Conservation (phyloP, 2,797 vertebrate species). For the Enteromius paludinosus region DNA sequence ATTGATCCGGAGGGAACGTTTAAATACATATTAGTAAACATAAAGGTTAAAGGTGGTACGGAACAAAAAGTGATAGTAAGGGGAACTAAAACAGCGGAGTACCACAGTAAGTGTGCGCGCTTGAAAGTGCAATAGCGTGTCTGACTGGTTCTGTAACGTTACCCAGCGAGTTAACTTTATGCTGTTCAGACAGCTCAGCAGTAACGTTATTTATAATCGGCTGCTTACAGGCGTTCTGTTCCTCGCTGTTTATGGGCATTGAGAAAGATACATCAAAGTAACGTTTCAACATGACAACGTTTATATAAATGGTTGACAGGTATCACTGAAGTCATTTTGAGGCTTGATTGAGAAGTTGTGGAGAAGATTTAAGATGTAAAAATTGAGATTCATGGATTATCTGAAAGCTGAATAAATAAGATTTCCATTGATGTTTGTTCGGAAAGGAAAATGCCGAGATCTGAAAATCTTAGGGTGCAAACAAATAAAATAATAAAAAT, state of each 20-base stretch:
- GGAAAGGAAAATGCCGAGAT: too few relatives aligned
- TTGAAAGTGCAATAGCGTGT: not conserved
- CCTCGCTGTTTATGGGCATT: not conserved
- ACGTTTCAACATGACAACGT: not conserved
- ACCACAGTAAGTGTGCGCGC: conserved; percentile 85
- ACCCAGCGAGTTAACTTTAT: not conserved
- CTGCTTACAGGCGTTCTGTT: not conserved
- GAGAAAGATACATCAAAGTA: not conserved
- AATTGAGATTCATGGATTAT: too few relatives aligned
- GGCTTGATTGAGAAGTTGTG: not conserved
- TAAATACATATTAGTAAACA: conserved; percentile 88
- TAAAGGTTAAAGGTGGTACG: conserved; percentile 77
- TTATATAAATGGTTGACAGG: not conserved
- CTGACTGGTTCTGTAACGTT: not conserved
- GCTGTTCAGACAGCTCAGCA: too few relatives aligned
- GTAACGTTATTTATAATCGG: conserved; percentile 7
- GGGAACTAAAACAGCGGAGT: conserved; percentile 86
- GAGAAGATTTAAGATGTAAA: not conserved
- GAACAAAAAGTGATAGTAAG: conserved; percentile 83
- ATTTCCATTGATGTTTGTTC: too few relatives aligned
- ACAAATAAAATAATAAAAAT: too few relatives aligned
- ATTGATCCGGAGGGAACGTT: conserved; percentile 88
- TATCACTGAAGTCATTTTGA: not conserved
- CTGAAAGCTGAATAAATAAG: too few relatives aligned
- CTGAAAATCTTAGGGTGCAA: too few relatives aligned